Percentiles rank a stretch among this genome's conserved stretches.
phyloP scores from a whole-genome alignment of 2,113 vertebrate genomes.

The Setophaga kirtlandii region DNA sequence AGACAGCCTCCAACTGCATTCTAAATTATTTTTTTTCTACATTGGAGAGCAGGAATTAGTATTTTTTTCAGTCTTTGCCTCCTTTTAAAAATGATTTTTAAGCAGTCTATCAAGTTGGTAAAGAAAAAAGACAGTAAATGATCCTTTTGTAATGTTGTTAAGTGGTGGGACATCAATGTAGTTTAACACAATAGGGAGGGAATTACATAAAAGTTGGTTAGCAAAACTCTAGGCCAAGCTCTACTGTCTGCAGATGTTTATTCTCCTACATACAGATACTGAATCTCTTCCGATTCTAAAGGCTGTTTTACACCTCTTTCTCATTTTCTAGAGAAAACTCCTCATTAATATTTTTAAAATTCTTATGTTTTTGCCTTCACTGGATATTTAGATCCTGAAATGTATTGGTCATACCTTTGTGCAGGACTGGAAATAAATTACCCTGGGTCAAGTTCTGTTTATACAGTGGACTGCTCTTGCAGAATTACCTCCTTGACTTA shows the following conservation, averaged over 20 bases:
- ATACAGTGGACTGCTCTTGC: conserved; percentile 75
- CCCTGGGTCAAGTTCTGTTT: conserved; percentile 84
- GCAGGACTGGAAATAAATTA: conserved; percentile 76
- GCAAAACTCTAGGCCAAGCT: background rate
- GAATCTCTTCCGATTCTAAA: background rate
- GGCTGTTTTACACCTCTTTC: background rate
- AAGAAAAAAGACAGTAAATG: background rate
- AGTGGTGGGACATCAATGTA: background rate
- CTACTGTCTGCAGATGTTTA: background rate
- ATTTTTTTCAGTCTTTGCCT: background rate
- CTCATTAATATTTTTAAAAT: background rate
- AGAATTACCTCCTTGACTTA: conserved; percentile 85
- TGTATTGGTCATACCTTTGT: conserved; percentile 61
- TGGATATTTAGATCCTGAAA: conserved; percentile 29
- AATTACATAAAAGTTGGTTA: background rate
- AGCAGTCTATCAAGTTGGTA: background rate
- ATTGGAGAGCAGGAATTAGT: background rate
- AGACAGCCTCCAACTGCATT: background rate
- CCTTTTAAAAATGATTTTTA: background rate
- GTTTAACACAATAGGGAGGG: background rate
- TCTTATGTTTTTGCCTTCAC: background rate
- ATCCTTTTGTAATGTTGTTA: background rate
- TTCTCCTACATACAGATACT: background rate
- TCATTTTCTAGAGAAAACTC: background rate
- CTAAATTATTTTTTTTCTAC: background rate